Evolutionary conservation across 1,140 invertebrate species (phyloP).

Genomic region (Drosophila virilis): DNA sequence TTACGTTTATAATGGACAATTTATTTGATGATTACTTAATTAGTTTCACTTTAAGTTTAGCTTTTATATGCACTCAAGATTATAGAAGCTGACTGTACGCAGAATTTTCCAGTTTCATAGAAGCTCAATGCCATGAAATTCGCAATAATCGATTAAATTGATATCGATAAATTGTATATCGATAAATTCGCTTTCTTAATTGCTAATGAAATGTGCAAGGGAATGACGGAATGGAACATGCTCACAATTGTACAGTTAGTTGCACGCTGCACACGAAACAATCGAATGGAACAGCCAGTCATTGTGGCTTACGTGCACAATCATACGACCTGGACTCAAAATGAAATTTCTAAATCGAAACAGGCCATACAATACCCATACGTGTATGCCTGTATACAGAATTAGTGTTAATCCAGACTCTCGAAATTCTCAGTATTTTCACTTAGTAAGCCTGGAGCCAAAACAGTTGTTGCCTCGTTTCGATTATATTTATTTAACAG

Average conservation of each 20-base stretch:
- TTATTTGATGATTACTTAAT: neutral
- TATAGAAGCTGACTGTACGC: neutral
- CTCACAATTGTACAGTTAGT: neutral
- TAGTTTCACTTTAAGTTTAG: neutral
- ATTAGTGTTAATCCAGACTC: too few relatives aligned
- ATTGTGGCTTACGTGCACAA: neutral
- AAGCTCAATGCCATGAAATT: neutral
- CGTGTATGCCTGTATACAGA: neutral
- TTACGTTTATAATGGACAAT: neutral
- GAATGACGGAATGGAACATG: neutral
- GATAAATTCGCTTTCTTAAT: neutral
- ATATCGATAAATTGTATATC: neutral
- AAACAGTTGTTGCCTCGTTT: neutral
- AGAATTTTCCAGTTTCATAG: too few relatives aligned
- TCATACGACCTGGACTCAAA: too few relatives aligned
- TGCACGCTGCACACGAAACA: neutral
- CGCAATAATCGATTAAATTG: neutral
- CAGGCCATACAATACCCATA: too few relatives aligned
- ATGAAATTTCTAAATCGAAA: too few relatives aligned
- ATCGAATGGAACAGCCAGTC: neutral
- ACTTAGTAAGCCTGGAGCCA: neutral
- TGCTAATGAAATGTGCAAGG: neutral
- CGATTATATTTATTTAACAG: neutral
- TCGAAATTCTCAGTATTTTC: neutral
- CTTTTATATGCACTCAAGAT: neutral